Evolutionary conservation across 2,113 vertebrate species (phyloP).

Genomic region (Strix uralensis): DNA sequence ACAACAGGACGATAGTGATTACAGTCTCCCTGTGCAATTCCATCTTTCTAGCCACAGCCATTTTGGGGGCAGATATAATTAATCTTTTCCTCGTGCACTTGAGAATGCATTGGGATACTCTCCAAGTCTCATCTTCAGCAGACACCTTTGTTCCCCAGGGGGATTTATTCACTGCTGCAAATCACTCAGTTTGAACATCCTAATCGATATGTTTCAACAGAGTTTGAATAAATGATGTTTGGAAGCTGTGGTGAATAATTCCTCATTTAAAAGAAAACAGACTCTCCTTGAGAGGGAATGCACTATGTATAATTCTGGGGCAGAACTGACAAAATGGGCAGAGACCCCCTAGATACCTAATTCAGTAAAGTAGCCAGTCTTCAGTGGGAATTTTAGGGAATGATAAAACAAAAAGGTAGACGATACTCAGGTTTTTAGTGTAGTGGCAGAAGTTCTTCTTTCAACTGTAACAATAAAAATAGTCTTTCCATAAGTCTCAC

Average conservation of each 20-base stretch:
- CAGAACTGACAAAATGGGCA: background rate
- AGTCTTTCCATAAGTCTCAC: background rate
- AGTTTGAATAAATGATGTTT: conserved; percentile 14
- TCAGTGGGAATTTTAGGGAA: background rate
- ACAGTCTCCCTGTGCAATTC: background rate
- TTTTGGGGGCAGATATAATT: background rate
- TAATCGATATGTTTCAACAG: conserved; percentile 10
- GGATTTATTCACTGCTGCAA: background rate
- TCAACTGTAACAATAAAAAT: background rate
- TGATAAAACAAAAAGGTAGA: background rate
- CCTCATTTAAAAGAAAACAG: background rate
- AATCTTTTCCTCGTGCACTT: background rate
- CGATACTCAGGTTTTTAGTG: background rate
- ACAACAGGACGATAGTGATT: background rate
- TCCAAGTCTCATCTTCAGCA: conserved; percentile 7
- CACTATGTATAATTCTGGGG: background rate
- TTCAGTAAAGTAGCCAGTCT: background rate
- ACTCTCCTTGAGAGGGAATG: background rate
- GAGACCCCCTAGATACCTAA: background rate
- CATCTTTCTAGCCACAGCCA: background rate
- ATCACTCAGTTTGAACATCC: conserved; percentile 13
- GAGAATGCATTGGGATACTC: background rate
- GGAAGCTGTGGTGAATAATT: background rate
- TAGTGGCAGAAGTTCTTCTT: background rate
- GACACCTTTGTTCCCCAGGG: background rate